Evolutionary conservation across 2,888 invertebrate species (phyloP), one percentile per base, ranked within the genome.

Genomic region (Xestoiulus laeticollis): DNA sequence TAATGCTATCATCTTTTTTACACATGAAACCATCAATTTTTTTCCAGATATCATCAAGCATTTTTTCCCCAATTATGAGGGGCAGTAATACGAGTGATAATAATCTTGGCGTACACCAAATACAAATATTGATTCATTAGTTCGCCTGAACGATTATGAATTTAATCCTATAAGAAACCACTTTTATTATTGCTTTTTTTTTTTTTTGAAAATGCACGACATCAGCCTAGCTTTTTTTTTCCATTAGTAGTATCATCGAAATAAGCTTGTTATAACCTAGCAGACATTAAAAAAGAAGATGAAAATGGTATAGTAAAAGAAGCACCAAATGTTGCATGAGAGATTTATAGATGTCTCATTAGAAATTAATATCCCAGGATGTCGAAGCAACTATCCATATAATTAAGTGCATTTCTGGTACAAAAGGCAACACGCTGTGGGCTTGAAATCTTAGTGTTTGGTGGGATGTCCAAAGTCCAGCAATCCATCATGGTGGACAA

Each of bases 341-440:
- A 59, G 53, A 59, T 59, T 59, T 59, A 59, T 59, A 59, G 53
- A 59, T n/a, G 53, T 59, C 53, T 59, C 53, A 59, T 59, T 59
- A 59, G 53, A 59, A 59, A 59, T 59, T 59, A 59, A 59, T 59
- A 59, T 59, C 53, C n/a, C 1, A 59, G 53, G 53, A 59, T 59
- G 53, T 59, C 53, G 53, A 59, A 59, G 53, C 53, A 59, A 59
- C 53, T 59, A 59, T 59, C 53, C 53, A 59, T 59, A 59, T 59
- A 59, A 59, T 59, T 59, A 59, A 59, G 53, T n/a, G 53, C 53
- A n/a, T 59, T 59, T 59, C n/a, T 59, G 53, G 16, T n/a, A 59
- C 53, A n/a, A 48, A 59, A n/a, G 53, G 53, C 19, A 59, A 59
- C 53, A 59, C 53, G 53, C 19, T 12, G 14, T 16, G 16, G 16